A percentile compares a stretch with the other conserved stretches of the same genome.
These are phyloP conservation scores for Thinocorus orbignyianus DNA, from an alignment of 2,113 vertebrate genomes.

Conservation along the genomic window DNA sequence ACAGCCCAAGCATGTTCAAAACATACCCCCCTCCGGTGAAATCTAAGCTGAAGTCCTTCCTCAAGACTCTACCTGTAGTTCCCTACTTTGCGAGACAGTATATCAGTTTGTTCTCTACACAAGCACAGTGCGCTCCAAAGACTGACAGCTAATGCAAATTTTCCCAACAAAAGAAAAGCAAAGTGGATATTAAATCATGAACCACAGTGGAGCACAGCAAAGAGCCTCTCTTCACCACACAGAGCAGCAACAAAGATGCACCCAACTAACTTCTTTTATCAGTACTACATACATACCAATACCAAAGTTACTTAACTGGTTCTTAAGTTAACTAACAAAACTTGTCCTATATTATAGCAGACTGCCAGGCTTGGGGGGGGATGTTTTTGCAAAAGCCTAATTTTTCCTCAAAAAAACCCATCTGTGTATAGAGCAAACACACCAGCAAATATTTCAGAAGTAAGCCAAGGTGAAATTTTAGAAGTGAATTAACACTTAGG, in stretches of 20 bases:
- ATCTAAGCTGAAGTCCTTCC: not conserved
- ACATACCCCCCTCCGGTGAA: not conserved
- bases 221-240: not conserved
- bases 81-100: not conserved
- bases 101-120: not conserved
- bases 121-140: not conserved
- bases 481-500: not conserved
- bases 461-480: conserved; percentile 11
- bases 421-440: not conserved
- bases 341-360: not conserved
- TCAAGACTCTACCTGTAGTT: not conserved
- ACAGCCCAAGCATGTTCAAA: not conserved
- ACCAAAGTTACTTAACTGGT: not conserved
- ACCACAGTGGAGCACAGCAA: not conserved
- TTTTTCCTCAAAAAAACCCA: not conserved
- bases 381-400: accelerated
- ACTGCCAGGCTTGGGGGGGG: not conserved
- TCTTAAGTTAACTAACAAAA: not conserved
- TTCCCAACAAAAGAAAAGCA: not conserved
- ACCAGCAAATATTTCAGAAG: not conserved
- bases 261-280: not conserved
- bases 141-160: not conserved
- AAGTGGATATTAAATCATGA: not conserved
- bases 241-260: not conserved
- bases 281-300: not conserved